Percentiles rank a stretch among this genome's conserved stretches.
phyloP scores from a whole-genome alignment of 2,113 vertebrate species.

The Cyrtonyx montezumae region DNA sequence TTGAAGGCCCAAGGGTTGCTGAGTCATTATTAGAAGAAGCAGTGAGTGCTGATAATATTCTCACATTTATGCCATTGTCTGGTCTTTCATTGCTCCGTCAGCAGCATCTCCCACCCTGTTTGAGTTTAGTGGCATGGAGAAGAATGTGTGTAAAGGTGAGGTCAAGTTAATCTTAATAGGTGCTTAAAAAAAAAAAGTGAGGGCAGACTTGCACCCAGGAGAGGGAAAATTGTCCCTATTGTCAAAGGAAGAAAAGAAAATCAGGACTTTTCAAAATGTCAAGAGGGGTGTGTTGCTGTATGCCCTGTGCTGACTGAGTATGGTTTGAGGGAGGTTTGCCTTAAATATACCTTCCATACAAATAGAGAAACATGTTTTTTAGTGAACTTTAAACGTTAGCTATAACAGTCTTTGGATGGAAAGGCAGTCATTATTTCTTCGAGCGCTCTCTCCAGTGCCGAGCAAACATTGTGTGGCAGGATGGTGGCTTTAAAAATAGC shows the following conservation, averaged over 20 bases:
- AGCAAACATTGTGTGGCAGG: constrained; percentile 50
- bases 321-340: constrained; percentile 40
- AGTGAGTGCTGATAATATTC: not conserved
- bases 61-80: not conserved
- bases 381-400: constrained; percentile 55
- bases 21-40: not conserved
- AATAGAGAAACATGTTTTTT: constrained; percentile 61
- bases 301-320: constrained; percentile 40
- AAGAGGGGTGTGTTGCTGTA: constrained; percentile 38
- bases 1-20: not conserved
- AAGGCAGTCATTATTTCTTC: constrained; percentile 64
- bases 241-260: constrained; percentile 52
- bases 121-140: constrained; percentile 17
- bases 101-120: not conserved
- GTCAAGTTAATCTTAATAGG: constrained; percentile 44
- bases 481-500: constrained; percentile 63
- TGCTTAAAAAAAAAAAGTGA: not conserved
- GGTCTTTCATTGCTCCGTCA: constrained; percentile 3
- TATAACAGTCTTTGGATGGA: constrained; percentile 59
- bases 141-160: constrained; percentile 14
- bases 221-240: constrained; percentile 42
- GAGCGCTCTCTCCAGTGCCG: constrained; percentile 20
- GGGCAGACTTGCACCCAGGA: constrained; percentile 13
- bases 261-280: constrained; percentile 60
- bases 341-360: constrained; percentile 46